Base-by-base conservation (phyloP, 2,113 vertebrate species). In the Chionomys nivalis region DNA sequence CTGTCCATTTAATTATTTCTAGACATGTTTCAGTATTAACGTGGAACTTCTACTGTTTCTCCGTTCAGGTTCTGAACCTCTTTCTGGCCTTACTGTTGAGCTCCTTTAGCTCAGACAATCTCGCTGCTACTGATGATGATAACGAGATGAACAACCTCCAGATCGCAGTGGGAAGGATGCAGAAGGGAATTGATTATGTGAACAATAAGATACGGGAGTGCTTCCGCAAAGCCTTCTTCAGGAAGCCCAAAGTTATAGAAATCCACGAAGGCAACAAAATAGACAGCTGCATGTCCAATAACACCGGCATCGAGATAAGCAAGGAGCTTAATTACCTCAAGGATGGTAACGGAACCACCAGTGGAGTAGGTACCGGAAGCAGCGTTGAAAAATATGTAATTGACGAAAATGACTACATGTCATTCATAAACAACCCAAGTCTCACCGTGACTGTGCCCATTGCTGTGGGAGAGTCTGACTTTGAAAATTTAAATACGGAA, bases 61-160 rank as follows among this genome's bases (percentile, higher is more conserved):
- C 96, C 79, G 95, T 98, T 95, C 96, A 99, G 99, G 99, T 99
- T 96, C 94, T 99, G 98, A 99, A 99, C 97, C 99, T 99, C 79
- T 99, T 99, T 98, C 98, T 99, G 98, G 99, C 99, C 97, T 98
- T 99, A 98, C 92, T 99, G 96, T 98, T 99, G 98, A 99, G 99
- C 98, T 99, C 99, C 26, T 99, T 99, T 98, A 99, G 99, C 94
- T 99, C 99, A 39, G 99, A 99, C 97, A 99, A 99, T 95, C 99
- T 99, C 96, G 98, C 99, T 96, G 99, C 98, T 79, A 98, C 98
- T 0, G 99, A 99, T 0, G 99, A 99, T 4, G 99, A 99, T 95
- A 98, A 98, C 3, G 99, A 99, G 94, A 99, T 98, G 98, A 99
- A 99, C 98, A 99, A 99, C 98, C 98, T 99, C 47, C 99, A 99